Evolutionary conservation across 2,113 vertebrate genomes (phyloP).

Genomic region (Columba janthina): DNA sequence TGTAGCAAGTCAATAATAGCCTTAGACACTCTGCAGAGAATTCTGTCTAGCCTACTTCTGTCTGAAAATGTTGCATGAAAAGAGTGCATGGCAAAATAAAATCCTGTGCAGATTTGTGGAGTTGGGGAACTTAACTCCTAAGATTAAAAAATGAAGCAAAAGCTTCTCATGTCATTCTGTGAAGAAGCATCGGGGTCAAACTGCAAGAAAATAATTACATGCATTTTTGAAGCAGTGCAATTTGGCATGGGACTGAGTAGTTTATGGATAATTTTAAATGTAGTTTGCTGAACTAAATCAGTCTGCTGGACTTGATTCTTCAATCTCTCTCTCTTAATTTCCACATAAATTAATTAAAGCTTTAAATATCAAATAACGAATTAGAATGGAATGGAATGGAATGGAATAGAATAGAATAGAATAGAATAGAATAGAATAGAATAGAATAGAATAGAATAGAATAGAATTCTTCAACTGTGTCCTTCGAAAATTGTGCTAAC

Average conservation of each 20-base stretch:
- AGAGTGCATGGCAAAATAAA: not conserved
- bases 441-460: not conserved
- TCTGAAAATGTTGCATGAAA: not conserved
- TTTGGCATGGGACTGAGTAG: not conserved
- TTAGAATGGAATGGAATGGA: not conserved
- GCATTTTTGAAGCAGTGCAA: not conserved
- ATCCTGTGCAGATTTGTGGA: not conserved
- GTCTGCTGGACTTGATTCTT: not conserved
- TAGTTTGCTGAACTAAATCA: not conserved
- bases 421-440: not conserved
- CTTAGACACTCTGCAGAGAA: not conserved
- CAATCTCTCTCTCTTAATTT: not conserved
- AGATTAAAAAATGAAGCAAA: not conserved
- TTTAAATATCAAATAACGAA: not conserved
- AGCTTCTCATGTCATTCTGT: not conserved
- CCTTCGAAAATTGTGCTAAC: not conserved
- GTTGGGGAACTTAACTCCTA: not conserved
- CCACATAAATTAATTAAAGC: not conserved
- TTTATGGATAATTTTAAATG: not conserved
- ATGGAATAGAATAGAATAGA: not conserved
- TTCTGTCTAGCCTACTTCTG: not conserved
- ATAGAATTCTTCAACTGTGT: not conserved
- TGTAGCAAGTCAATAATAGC: conserved; percentile 7
- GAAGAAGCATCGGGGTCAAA: not conserved
- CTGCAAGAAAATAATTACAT: not conserved